A percentile compares a stretch with the other conserved stretches of the same genome.
Evolutionary conservation across 1,140 invertebrate genomes (phyloP).

Genomic region (Zaprionus lachaisei): DNA sequence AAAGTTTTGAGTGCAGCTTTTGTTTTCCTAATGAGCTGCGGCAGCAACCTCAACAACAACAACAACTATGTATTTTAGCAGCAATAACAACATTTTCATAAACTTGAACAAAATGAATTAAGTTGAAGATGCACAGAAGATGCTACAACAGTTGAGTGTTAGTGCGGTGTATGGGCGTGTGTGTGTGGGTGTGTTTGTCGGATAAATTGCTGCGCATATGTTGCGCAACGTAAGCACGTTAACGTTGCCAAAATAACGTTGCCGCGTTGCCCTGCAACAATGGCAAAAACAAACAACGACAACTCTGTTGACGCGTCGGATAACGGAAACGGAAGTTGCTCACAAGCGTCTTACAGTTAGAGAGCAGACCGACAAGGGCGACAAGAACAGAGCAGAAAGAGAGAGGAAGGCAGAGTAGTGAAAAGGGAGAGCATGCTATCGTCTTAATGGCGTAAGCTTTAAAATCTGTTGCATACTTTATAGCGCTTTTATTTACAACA

Average conservation of each 20-base stretch:
- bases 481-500: slow-evolving; percentile 7
- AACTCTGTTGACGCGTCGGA: slow-evolving; percentile 55
- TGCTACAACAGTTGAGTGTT: slow-evolving; percentile 14
- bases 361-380: slow-evolving; percentile 13
- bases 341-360: slow-evolving; percentile 53
- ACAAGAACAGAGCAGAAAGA: slow-evolving; percentile 15
- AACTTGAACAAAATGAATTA: slow-evolving; percentile 74
- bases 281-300: slow-evolving; percentile 56
- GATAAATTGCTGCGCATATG: slow-evolving; percentile 67
- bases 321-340: slow-evolving; percentile 79
- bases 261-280: slow-evolving; percentile 49
- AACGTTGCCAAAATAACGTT: slow-evolving; percentile 39
- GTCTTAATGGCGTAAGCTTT: slow-evolving; percentile 66
- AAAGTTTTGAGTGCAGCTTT: slow-evolving; percentile 71
- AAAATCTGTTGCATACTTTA: slow-evolving; percentile 60
- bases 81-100: slow-evolving; percentile 69
- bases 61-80: slow-evolving; percentile 38
- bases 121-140: slow-evolving; percentile 51
- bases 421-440: slow-evolving; percentile 9
- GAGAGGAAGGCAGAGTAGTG: slow-evolving; percentile 6
- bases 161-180: neutral
- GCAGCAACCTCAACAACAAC: slow-evolving; percentile 40
- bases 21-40: slow-evolving; percentile 74
- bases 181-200: neutral
- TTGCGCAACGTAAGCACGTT: slow-evolving; percentile 61